Conservation (phyloP, 2,888 invertebrate genomes). For the Heliconius ethilla region DNA sequence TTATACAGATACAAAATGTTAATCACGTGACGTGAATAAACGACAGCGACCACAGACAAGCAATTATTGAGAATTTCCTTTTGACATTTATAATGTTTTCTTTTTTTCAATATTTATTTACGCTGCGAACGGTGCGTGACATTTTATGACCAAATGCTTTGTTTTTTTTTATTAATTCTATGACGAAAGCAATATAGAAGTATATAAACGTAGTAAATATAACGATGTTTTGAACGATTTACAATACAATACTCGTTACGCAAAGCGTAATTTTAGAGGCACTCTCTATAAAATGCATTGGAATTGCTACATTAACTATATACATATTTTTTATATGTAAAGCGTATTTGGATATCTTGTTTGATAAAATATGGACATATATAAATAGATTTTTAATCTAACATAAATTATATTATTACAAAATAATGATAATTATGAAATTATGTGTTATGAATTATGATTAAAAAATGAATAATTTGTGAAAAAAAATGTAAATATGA, state of each 20-base stretch:
- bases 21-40: conserved; percentile 20
- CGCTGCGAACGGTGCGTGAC: conserved; percentile 18
- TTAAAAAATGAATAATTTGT: neutral
- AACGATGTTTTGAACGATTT: conserved; percentile 18
- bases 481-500: neutral
- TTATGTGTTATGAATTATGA: neutral
- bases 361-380: conserved; percentile 5
- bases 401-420: neutral
- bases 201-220: conserved; percentile 7
- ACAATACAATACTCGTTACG: conserved; percentile 20
- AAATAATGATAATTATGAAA: neutral
- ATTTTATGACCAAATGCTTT: conserved; percentile 23
- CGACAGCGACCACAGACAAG: conserved; percentile 18
- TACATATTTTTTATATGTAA: no score
- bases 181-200: conserved; percentile 20
- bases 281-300: conserved; percentile 9
- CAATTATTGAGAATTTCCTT: conserved; percentile 25
- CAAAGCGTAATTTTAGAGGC: neutral
- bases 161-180: conserved; percentile 10
- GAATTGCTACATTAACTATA: neutral
- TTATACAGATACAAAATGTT: conserved; percentile 25
- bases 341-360: neutral
- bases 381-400: neutral
- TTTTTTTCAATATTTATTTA: conserved; percentile 12
- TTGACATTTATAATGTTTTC: conserved; percentile 8